Conservation (phyloP, 2,888 invertebrate species). For the Bruchidius siliquastri region DNA sequence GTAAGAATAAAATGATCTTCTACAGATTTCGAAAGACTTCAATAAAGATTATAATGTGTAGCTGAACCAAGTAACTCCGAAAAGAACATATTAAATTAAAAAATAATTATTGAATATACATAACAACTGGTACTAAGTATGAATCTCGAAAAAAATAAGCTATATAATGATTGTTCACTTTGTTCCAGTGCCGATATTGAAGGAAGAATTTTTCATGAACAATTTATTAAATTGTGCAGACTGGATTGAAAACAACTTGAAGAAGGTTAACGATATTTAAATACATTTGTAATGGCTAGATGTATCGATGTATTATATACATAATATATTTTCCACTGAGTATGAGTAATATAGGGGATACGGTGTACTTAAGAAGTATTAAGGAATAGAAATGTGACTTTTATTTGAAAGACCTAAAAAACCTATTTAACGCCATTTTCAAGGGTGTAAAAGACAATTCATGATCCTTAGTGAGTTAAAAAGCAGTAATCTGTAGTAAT, state of each 20-base stretch:
- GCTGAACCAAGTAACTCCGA: background rate
- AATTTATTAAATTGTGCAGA: background rate
- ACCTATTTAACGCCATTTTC: no score
- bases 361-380: background rate
- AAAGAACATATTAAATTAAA: no score
- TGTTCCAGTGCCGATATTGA: background rate
- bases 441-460: no score
- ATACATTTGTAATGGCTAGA: background rate
- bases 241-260: background rate
- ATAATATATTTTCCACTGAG: background rate
- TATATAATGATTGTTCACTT: no score
- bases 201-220: background rate
- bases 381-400: background rate
- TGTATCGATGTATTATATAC: background rate
- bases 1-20: background rate
- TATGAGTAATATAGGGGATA: background rate
- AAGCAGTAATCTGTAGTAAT: no score
- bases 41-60: no score
- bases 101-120: no score
- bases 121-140: no score
- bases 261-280: background rate
- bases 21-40: no score
- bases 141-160: no score
- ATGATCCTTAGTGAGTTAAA: no score
- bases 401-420: no score